Percentiles rank a stretch among this genome's conserved stretches.
These are phyloP conservation scores for Miltochrista miniata DNA, from an alignment of 2,888 invertebrate species.

Conservation along the genomic window DNA sequence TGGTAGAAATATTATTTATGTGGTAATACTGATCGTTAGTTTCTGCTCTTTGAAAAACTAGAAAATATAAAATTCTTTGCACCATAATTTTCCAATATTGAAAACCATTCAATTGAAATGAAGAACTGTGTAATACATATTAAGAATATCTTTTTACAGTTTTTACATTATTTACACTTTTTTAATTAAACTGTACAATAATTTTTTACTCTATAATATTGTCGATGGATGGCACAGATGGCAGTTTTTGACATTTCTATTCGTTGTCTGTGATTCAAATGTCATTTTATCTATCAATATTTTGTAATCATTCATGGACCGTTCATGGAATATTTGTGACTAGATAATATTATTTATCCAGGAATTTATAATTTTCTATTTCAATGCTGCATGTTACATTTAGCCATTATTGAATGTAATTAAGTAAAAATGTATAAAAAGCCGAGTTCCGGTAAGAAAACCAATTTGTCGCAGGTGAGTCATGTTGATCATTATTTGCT, in stretches of 20 bases:
- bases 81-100: too few relatives aligned
- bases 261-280: background rate
- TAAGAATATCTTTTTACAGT: too few relatives aligned
- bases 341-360: background rate
- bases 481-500: conserved; percentile 59
- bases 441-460: conserved; percentile 62
- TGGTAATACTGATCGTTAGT: background rate
- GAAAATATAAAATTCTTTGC: too few relatives aligned
- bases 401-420: conserved; percentile 9
- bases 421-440: conserved; percentile 60
- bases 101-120: too few relatives aligned
- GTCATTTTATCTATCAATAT: conserved; percentile 4
- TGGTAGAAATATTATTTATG: background rate
- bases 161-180: too few relatives aligned
- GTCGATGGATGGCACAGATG: too few relatives aligned
- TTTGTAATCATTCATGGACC: conserved; percentile 8
- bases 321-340: conserved; percentile 8
- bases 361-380: conserved; percentile 7
- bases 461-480: conserved; percentile 80
- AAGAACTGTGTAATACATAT: too few relatives aligned
- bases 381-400: conserved; percentile 7
- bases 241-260: too few relatives aligned
- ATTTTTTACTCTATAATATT: too few relatives aligned
- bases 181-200: too few relatives aligned
- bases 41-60: too few relatives aligned